phyloP scores from a whole-genome alignment of 2,113 vertebrate species.

The Lophius piscatorius region DNA sequence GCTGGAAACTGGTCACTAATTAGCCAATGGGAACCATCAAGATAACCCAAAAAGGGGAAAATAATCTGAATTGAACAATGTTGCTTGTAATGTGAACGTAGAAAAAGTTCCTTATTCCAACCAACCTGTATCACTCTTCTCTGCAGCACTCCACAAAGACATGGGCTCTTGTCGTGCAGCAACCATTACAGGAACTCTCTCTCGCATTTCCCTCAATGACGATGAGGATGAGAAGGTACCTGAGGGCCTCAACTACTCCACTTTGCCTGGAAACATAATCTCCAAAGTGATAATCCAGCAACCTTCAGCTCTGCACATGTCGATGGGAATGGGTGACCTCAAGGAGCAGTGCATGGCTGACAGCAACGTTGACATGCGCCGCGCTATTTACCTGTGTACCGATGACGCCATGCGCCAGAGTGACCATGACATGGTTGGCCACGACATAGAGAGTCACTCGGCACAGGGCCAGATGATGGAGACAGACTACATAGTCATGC shows the following conservation, averaged over 20 bases:
- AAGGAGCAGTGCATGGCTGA: constrained; percentile 91
- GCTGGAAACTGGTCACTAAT: no score
- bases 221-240: constrained; percentile 93
- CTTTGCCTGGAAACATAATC: constrained; percentile 96
- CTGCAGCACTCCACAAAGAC: constrained; percentile 95
- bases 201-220: constrained; percentile 96
- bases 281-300: constrained; percentile 99
- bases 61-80: no score
- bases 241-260: constrained; percentile 96
- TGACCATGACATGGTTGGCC: constrained; percentile 88
- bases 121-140: constrained; percentile 58
- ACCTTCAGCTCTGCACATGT: constrained; percentile 92
- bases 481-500: constrained; percentile 99
- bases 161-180: constrained; percentile 95
- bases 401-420: constrained; percentile 91
- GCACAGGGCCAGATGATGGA: constrained; percentile 93
- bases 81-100: no score
- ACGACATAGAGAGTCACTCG: constrained; percentile 68
- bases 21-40: no score
- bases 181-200: constrained; percentile 96
- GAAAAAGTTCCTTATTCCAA: constrained; percentile 25
- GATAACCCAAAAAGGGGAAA: no score
- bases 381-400: constrained; percentile 96
- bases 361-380: constrained; percentile 86
- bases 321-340: constrained; percentile 91